phyloP scores from a whole-genome alignment of 2,113 vertebrate species.

The Melanotaenia duboulayi region DNA sequence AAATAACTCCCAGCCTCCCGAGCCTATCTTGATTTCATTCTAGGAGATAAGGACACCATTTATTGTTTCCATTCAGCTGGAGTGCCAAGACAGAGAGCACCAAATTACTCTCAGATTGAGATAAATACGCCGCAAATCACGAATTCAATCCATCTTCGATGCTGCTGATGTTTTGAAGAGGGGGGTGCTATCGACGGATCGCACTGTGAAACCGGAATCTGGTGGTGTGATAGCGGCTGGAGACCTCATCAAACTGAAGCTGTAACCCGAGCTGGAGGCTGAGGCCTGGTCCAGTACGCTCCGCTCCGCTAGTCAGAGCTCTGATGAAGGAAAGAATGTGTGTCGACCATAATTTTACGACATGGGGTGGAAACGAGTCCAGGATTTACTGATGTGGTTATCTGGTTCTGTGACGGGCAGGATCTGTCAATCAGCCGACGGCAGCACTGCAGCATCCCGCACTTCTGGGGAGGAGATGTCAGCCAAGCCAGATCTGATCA shows the following conservation, averaged over 20 bases:
- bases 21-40: constrained; percentile 78
- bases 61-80: constrained; percentile 80
- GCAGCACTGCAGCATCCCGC: constrained; percentile 88
- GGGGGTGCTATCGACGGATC: constrained; percentile 63
- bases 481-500: constrained; percentile 98
- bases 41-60: constrained; percentile 80
- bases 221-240: constrained; percentile 44
- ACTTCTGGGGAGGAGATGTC: constrained; percentile 89
- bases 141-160: constrained; percentile 74
- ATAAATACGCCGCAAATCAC: constrained; percentile 72
- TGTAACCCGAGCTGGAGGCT: constrained; percentile 53
- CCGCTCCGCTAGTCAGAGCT: not conserved
- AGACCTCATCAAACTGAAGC: constrained; percentile 66
- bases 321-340: constrained; percentile 6
- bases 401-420: constrained; percentile 96
- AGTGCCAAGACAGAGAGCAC: constrained; percentile 74
- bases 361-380: no score
- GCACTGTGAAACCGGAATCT: constrained; percentile 64
- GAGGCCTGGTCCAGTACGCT: constrained; percentile 25
- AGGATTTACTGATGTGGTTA: constrained; percentile 97
- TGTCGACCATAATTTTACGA: no score
- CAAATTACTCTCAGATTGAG: constrained; percentile 69
- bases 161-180: constrained; percentile 61
- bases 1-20: constrained; percentile 78
- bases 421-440: constrained; percentile 95